Evolutionary conservation across 2,797 vertebrate species (phyloP), one percentile per base, ranked within the genome.

Genomic region (Anguilla pacifica): DNA sequence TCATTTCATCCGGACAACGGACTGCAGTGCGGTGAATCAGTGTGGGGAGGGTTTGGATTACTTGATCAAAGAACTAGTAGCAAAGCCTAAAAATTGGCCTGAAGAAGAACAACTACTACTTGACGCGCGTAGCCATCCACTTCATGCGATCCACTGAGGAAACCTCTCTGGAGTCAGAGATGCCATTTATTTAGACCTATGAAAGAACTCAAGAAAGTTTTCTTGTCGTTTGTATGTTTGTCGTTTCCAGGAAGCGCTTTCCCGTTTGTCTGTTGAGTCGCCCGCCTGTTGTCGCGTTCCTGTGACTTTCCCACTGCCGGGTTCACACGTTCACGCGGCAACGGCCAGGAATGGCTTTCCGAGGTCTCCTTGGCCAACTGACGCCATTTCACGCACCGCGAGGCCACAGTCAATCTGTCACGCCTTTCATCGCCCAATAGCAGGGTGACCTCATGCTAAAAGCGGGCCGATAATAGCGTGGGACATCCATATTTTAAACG

Each of bases 401-500:
- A 72, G 57, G 49, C 39, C 46, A 57, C 53, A 25, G 22, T 74
- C 53, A 81, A 81, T 57, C 55, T 59, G 25, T 57, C 55, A 55
- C 51, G 53, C 43, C 72, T 35, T 86, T 25, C 31, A 39, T 86
- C 35, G 19, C 19, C 85, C 49, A 79, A 57, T 55, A 39, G 55
- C 49, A 43, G n/a, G 15, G 25, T 86, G 72, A 74, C 70, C 67
- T 86, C 61, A 86, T 35, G 61, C 19, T 49, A 86, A 28, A 43
- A 72, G 67, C 46, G 39, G 59, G 25, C 9, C 11, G 7, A 19
- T 70, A 46, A 49, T 31, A 61, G 15, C 64, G 70, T n/a, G 64
- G 85, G 64, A 86, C 46, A 46, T 86, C 70, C 70, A 46, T 67
- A 61, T 74, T 17, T 15, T 70, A 55, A 86, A 74, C 25, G 64